Conservation (phyloP, 2,888 invertebrate species). For the Listrodromus nycthemerus region DNA sequence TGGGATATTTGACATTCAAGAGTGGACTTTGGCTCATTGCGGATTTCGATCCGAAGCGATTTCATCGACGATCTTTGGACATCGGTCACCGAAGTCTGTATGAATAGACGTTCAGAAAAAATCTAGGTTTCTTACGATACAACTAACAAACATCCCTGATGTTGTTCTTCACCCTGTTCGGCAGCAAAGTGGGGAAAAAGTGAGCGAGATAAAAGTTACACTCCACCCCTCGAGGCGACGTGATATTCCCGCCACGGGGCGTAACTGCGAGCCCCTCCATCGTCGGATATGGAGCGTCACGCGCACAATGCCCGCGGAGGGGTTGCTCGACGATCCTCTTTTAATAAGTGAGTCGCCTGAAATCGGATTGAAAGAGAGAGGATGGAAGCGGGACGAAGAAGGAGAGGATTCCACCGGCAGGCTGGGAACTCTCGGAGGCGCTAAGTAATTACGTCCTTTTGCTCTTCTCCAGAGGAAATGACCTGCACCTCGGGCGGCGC, state of each 20-base stretch:
- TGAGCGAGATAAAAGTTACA: slow-evolving; percentile 58
- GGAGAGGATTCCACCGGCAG: slow-evolving; percentile 56
- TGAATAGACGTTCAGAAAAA: slow-evolving; percentile 9
- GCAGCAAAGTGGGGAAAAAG: slow-evolving; percentile 41
- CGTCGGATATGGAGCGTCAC: slow-evolving; percentile 59
- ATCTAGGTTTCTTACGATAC: not conserved
- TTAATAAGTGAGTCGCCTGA: slow-evolving; percentile 79
- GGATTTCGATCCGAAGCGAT: not conserved
- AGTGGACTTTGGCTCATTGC: not conserved
- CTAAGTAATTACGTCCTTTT: slow-evolving; percentile 85
- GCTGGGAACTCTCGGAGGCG: slow-evolving; percentile 79
- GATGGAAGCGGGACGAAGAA: slow-evolving; percentile 43
- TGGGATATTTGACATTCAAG: not conserved
- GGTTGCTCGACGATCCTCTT: slow-evolving; percentile 80
- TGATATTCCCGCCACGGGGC: slow-evolving; percentile 62
- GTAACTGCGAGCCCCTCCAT: slow-evolving; percentile 70
- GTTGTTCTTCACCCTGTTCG: slow-evolving; percentile 32
- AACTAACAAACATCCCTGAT: not conserved
- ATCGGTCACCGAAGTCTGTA: slow-evolving; percentile 16
- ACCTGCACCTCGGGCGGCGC: slow-evolving; percentile 73
- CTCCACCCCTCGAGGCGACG: slow-evolving; percentile 55
- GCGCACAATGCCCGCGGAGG: slow-evolving; percentile 67
- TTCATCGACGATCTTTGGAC: not conserved
- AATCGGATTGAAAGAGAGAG: slow-evolving; percentile 50
- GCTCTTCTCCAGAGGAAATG: slow-evolving; percentile 83